A percentile compares a stretch with the other conserved stretches of the same genome.
Evolutionary conservation across 2,113 vertebrate genomes (phyloP).

Genomic region (Melanotaenia duboulayi): DNA sequence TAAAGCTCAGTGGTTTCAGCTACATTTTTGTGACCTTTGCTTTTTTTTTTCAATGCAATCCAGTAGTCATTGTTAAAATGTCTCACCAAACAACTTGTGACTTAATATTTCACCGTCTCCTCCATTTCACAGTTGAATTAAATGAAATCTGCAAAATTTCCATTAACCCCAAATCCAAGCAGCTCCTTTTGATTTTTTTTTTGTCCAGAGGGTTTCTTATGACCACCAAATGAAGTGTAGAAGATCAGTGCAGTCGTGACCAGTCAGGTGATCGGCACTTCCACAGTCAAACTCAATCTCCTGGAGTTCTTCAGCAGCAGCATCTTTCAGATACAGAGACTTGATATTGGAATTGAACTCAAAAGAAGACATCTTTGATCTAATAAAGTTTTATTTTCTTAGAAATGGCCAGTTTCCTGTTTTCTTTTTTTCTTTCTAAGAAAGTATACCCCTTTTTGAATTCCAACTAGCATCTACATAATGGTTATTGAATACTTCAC

Average conservation of each 20-base stretch:
- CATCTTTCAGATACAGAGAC: neutral
- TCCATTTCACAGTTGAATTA: neutral
- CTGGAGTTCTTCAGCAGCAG: neutral
- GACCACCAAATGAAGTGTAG: too few relatives aligned
- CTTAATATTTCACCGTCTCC: slow-evolving; percentile 7
- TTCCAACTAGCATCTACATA: slow-evolving; percentile 99
- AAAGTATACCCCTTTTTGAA: slow-evolving; percentile 98
- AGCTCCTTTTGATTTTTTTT: neutral
- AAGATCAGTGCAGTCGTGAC: neutral
- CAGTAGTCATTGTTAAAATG: too few relatives aligned
- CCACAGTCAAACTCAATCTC: slow-evolving; percentile 3
- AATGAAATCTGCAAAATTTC: neutral
- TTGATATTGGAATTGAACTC: slow-evolving; percentile 12
- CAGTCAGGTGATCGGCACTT: neutral
- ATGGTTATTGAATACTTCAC: slow-evolving; percentile 99
- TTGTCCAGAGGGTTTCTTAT: neutral
- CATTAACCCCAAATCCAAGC: neutral
- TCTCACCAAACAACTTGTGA: too few relatives aligned
- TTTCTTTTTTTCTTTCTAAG: slow-evolving; percentile 91
- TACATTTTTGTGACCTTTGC: too few relatives aligned
- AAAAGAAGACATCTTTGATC: slow-evolving; percentile 77
- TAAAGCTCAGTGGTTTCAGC: too few relatives aligned
- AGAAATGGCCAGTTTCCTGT: slow-evolving; percentile 97
- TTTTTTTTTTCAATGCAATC: too few relatives aligned
- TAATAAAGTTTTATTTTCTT: slow-evolving; percentile 96